Evolutionary conservation across 2,888 invertebrate genomes (phyloP), one percentile per base, ranked within the genome.

Genomic region (Sceliomorpha sp.): DNA sequence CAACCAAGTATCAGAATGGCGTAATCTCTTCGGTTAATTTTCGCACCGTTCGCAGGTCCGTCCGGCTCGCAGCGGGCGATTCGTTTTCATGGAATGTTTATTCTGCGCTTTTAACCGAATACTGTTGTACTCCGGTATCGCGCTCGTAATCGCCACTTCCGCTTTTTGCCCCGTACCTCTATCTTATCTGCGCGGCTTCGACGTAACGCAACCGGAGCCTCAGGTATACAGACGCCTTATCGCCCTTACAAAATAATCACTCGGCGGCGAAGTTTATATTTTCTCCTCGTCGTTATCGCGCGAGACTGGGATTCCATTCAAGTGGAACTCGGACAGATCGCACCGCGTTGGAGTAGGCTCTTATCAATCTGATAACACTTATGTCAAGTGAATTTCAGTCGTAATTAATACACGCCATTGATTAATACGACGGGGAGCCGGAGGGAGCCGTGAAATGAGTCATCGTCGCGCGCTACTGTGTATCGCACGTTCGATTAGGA

Each of bases 31-130:
- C 15, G 44, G n/a, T 50, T 60, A 64, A 74, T 73, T 77, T 73
- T 71, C 70, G 71, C 68, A 70, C 42, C 70, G 68, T 68, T 68
- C 51, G 70, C 72, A 70, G 69, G 71, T 73, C 62, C 58, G 45
- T 37, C 47, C 48, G 63, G 60, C 58, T 66, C 42, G 13, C n/a
- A 47, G 45, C 31, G 37, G 24, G 20, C 29, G 31, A 12, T 39
- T 51, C 14, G 12, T 24, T 63, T 70, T 71, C 69, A 27, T 17
- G 44, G 55, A 74, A 72, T 72, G 70, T 75, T 74, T 70, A 72
- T 70, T 71, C 62, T 42, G 51, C 64, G 64, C 64, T 70, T 73
- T 73, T 64, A 70, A 32, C 70, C 58, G 56, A 45, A 56, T 50
- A 70, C 63, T 24, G 20, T 27, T 37, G 37, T 14, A 50, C 36